Base-by-base conservation (phyloP, 2,113 vertebrate species). In the Leptobrachium leishanense region DNA sequence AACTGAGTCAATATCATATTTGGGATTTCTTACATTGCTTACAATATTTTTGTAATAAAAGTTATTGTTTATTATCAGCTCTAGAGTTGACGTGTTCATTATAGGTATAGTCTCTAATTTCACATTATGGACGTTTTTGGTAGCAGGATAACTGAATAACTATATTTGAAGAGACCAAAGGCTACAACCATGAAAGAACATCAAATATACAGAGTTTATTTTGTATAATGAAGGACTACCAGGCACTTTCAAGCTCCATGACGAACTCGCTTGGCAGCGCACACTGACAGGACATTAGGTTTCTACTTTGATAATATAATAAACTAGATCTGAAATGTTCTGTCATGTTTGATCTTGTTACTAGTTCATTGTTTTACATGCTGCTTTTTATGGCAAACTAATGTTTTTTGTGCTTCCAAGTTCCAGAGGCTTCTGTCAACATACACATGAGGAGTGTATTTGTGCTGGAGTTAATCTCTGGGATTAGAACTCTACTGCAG, bases 391-490 rank as follows among this genome's bases (percentile, higher is more conserved):
- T 88, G 82, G 72, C 53, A 78, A 10, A 85, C 76, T 64, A 62
- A 77, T 86, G 74, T n/a, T 86, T 59, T 84, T 86, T 75, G 83
- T 46, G 84, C 55, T 87, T 90, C 84, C 76, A 71, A 82, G 81
- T 81, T 80, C 79, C 55, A 65, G 54, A 82, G 79, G 69, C 80
- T 89, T 84, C 84, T 84, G 84, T 87, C 85, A 85, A 85, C 81
- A 85, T 71, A 43, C 68, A 13, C 44, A 68, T 68, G 72, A 65
- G 62, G 53, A 75, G 41, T 85, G 53, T 40, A 42, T 79, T 87
- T 88, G 85, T 83, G 82, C 75, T 83, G 76, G 83, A 82, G 74
- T 84, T 89, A 90, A 85, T 85, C 73, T 81, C 31, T 84, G 76
- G 84, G 82, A 69, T 86, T 53, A 74, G 69, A 82, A 81, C 79